Evolutionary conservation across 2,113 vertebrate species (phyloP), one percentile per base, ranked within the genome.

Genomic region (Lasiurus borealis): DNA sequence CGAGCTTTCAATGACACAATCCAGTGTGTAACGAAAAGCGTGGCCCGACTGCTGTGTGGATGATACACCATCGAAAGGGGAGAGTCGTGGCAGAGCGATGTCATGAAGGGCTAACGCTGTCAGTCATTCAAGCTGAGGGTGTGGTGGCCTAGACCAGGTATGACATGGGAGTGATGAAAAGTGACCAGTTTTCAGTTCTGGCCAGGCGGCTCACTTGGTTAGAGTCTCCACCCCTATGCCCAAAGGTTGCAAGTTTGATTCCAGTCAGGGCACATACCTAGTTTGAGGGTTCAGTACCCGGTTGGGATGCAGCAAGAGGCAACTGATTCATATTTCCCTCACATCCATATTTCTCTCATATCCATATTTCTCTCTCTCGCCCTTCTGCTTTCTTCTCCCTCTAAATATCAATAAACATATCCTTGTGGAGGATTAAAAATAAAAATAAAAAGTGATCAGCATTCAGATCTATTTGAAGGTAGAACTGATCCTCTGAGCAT

Each of bases 151-250:
- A 57, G 73, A 14, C 46, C 36, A 40, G 40, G 52, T 34, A 0
- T 48, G 6, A 13, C 0, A 0, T 9, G 29, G 52, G 27, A 2
- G 1, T 0, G 0, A 13, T 5, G 48, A 57, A 23, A 40, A 9
- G 25, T 6, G 31, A 19, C 11, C 34, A 57, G 71, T 36, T 64
- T 44, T 54, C 48, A 36, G 68, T 16, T 15, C 64, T 68, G 31
- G 31, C 64, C 29, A 1, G 31, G 64, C n/a, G 64, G 64, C 29
- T n/a, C 64, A 31, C 13, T 66, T 31, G 27, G 64, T 66, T 66
- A 15, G 64, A 6, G 14, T 31, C 5, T 31, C 64, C 2, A 31
- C 64, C 29, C 62, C 5, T 31, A 64, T 29, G 13, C 62, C 62
- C 27, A 66, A 16, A 68, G 64, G 6, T 68, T 68, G 64, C 29